These are phyloP conservation scores for Hirundo rustica DNA, from an alignment of 2,797 vertebrate genomes.

Conservation along the genomic window DNA sequence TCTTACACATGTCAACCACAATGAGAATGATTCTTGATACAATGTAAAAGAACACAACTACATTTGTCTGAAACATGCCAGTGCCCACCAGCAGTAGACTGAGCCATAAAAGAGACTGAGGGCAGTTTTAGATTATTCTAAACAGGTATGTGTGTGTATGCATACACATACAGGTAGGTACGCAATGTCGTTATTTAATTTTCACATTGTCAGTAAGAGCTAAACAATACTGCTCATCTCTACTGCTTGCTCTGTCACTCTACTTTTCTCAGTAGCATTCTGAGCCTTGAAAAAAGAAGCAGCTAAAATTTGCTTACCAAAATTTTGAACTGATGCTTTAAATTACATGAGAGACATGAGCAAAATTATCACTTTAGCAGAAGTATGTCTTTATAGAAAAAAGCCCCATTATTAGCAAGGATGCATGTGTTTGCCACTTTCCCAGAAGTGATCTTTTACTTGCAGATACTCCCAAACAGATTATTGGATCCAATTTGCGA, in stretches of 20 bases:
- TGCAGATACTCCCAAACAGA: background rate
- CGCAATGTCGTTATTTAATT: background rate
- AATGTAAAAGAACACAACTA: background rate
- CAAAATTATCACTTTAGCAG: background rate
- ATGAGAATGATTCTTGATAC: background rate
- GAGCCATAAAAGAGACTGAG: background rate
- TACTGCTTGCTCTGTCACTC: background rate
- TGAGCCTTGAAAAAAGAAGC: background rate
- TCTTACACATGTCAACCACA: background rate
- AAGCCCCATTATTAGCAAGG: background rate
- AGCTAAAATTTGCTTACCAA: background rate
- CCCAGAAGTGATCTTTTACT: background rate
- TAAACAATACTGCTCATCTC: background rate
- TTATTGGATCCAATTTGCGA: background rate
- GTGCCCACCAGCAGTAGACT: background rate
- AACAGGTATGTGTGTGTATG: background rate
- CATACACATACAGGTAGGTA: background rate
- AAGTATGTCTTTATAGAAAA: background rate
- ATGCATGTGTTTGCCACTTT: background rate
- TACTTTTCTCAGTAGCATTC: background rate
- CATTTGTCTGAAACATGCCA: background rate
- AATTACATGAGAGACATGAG: background rate
- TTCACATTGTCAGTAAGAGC: background rate
- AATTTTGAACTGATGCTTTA: background rate
- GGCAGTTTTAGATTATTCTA: background rate